Evolutionary conservation across 1,140 invertebrate species (phyloP).

Genomic region (Drosophila kikkawai): DNA sequence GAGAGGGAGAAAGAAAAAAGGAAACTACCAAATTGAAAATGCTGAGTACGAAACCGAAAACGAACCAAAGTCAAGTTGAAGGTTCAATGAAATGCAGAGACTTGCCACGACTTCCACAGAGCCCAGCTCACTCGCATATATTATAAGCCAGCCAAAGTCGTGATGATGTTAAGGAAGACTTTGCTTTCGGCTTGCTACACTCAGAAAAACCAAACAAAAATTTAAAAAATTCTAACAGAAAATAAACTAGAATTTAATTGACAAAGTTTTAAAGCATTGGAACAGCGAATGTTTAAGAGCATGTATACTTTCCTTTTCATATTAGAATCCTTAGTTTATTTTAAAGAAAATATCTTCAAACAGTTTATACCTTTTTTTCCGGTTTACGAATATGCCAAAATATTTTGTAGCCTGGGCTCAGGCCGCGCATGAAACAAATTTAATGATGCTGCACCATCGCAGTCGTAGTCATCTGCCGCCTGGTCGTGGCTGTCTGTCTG

Average conservation of each 20-base stretch:
- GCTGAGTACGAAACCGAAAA: conserved; percentile 33
- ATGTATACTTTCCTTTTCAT: no score
- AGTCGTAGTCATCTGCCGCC: conserved; percentile 41
- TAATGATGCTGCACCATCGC: conserved; percentile 70
- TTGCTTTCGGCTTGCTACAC: conserved; percentile 30
- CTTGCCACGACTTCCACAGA: conserved; percentile 55
- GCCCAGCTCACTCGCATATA: conserved; percentile 67
- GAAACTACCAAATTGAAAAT: conserved; percentile 71
- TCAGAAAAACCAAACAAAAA: background rate
- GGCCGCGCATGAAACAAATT: conserved; percentile 73
- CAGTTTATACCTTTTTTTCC: background rate
- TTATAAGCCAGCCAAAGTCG: conserved; percentile 75
- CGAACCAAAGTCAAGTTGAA: conserved; percentile 77
- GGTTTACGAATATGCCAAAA: conserved; percentile 65
- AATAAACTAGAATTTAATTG: accelerated
- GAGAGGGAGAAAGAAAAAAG: conserved; percentile 4
- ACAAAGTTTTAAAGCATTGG: background rate
- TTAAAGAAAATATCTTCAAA: background rate
- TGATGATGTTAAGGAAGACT: conserved; percentile 74
- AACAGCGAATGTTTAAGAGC: background rate
- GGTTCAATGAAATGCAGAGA: conserved; percentile 81
- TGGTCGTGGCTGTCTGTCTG: conserved; percentile 62
- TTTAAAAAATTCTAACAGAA: no score
- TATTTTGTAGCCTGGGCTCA: conserved; percentile 49
- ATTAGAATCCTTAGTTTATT: no score